Percentiles rank a stretch among this genome's conserved stretches.
Evolutionary conservation across 2,888 invertebrate genomes (phyloP).

Genomic region (Parascotia fuliginaria): DNA sequence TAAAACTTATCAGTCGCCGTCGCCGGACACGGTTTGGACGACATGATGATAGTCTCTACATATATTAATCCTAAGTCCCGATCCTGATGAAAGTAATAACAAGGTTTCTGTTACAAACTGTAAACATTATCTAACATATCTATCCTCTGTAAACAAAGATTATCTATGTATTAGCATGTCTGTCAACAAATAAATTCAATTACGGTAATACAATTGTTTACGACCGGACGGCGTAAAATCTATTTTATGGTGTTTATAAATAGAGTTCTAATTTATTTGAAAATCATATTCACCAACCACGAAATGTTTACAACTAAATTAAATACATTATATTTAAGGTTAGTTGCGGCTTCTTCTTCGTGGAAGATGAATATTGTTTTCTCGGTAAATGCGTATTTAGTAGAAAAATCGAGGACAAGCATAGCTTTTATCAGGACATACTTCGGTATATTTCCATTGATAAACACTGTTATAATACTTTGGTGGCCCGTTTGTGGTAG

Average conservation of each 20-base stretch:
- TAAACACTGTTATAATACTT: too few relatives aligned
- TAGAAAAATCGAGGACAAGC: too few relatives aligned
- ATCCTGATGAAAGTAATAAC: too few relatives aligned
- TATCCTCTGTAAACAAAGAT: slow-evolving; percentile 7
- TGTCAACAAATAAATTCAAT: slow-evolving; percentile 41
- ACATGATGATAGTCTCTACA: too few relatives aligned
- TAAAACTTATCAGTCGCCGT: too few relatives aligned
- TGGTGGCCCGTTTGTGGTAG: too few relatives aligned
- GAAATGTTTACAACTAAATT: slow-evolving; percentile 43
- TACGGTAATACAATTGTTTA: slow-evolving; percentile 48
- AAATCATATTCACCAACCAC: slow-evolving; percentile 43
- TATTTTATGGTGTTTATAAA: slow-evolving; percentile 53
- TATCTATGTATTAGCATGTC: slow-evolving; percentile 20
- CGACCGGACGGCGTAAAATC: slow-evolving; percentile 54
- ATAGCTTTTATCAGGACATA: too few relatives aligned
- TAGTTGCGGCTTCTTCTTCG: background rate
- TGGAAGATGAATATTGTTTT: background rate
- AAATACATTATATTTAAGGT: slow-evolving; percentile 5
- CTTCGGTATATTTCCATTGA: too few relatives aligned
- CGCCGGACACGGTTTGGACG: too few relatives aligned
- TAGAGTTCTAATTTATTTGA: slow-evolving; percentile 46
- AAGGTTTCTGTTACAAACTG: background rate
- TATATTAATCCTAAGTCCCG: too few relatives aligned
- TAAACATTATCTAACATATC: background rate
- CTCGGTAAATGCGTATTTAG: too few relatives aligned